phyloP scores from a whole-genome alignment of 1,140 invertebrate genomes.

The Drosophila pallidifrons region DNA sequence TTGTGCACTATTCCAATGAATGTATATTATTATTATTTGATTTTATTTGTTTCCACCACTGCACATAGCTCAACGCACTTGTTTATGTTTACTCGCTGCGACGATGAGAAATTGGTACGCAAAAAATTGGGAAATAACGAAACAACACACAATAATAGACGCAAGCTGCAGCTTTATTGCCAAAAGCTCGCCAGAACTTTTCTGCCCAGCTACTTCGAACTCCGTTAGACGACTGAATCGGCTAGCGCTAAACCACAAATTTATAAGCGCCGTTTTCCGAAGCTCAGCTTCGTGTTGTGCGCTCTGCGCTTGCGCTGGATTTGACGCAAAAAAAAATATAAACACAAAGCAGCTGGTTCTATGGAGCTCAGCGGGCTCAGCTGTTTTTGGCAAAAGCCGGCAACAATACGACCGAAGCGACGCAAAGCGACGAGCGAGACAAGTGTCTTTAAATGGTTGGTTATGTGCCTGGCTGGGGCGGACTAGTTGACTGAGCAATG shows the following conservation, averaged over 20 bases:
- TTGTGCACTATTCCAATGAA: conserved; percentile 27
- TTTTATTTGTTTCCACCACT: neutral
- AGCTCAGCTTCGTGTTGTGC: conserved; percentile 60
- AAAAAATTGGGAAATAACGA: conserved; percentile 13
- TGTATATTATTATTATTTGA: conserved; percentile 1
- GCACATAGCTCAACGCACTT: conserved; percentile 44
- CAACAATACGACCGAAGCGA: conserved; percentile 70
- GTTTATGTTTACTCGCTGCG: conserved; percentile 52
- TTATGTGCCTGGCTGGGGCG: conserved; percentile 8
- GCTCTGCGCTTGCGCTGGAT: conserved; percentile 56
- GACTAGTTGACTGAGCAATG: conserved; percentile 36
- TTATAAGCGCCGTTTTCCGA: conserved; percentile 66
- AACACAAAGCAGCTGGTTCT: conserved; percentile 76
- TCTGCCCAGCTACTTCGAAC: conserved; percentile 65
- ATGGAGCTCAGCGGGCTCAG: conserved; percentile 50
- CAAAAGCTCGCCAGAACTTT: conserved; percentile 63
- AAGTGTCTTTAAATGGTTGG: conserved; percentile 13
- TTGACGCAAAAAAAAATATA: conserved; percentile 65
- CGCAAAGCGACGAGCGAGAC: conserved; percentile 36
- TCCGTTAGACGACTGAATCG: conserved; percentile 79
- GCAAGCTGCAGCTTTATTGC: conserved; percentile 35
- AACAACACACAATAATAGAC: conserved; percentile 23
- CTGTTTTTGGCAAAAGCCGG: conserved; percentile 74
- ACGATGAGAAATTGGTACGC: conserved; percentile 10
- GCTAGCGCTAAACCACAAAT: conserved; percentile 57